phyloP scores from a whole-genome alignment of 2,888 invertebrate species.

The Carpatolechia fugitivella region DNA sequence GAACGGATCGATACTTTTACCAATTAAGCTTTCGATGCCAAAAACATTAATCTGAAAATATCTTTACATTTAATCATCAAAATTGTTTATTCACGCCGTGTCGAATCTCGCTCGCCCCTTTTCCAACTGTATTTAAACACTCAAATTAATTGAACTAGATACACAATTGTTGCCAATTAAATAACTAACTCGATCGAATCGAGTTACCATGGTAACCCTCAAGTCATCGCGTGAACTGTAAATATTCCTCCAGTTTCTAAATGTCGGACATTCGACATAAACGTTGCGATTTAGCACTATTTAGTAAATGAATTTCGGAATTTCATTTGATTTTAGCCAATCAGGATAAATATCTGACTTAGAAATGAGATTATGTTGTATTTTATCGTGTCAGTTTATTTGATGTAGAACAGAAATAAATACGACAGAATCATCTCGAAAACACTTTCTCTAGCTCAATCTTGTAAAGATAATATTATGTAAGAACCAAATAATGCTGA shows the following conservation, averaged over 20 bases:
- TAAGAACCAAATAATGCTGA: neutral
- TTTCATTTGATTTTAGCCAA: slow-evolving; percentile 14
- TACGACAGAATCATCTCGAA: no score
- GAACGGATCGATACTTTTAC: neutral
- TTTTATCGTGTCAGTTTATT: no score
- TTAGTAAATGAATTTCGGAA: slow-evolving; percentile 1
- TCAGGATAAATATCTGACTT: neutral
- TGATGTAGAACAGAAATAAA: no score
- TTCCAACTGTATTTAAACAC: neutral
- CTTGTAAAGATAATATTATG: neutral
- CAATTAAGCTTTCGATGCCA: neutral
- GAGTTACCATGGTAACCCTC: slow-evolving; percentile 11
- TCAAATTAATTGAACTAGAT: slow-evolving; percentile 11
- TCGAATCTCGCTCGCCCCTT: neutral
- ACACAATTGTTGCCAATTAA: slow-evolving; percentile 10
- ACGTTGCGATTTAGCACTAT: slow-evolving; percentile 14
- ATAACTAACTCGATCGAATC: slow-evolving; percentile 15
- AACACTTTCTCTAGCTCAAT: neutral
- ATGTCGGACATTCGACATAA: slow-evolving; percentile 9
- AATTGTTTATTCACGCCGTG: neutral
- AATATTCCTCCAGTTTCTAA: slow-evolving; percentile 15
- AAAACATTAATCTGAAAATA: neutral
- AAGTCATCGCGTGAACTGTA: slow-evolving; percentile 13
- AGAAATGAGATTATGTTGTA: no score
- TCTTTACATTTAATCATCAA: neutral